Evolutionary conservation across 1,140 invertebrate genomes (phyloP).

Genomic region (Caerostris extrusa): DNA sequence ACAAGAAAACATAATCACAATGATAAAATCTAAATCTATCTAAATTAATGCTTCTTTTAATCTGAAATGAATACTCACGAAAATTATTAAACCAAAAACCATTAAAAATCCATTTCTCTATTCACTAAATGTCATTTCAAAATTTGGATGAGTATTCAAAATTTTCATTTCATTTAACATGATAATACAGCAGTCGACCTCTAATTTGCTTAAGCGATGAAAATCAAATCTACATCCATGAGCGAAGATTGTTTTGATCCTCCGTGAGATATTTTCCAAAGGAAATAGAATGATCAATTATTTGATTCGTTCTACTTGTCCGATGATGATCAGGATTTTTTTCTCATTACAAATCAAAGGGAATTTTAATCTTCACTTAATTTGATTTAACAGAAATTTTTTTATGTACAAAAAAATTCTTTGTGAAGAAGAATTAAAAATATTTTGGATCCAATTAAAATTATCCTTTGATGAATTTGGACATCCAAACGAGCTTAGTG

Average conservation of each 20-base stretch:
- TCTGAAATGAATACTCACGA: too few relatives aligned
- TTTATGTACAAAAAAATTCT: background rate
- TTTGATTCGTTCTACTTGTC: background rate
- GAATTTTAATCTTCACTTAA: slow-evolving; percentile 5
- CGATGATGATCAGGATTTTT: background rate
- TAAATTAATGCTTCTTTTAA: too few relatives aligned
- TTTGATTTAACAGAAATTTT: background rate
- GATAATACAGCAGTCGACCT: too few relatives aligned
- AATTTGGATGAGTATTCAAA: too few relatives aligned
- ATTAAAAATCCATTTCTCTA: too few relatives aligned
- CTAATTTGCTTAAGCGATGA: background rate
- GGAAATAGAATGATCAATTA: slow-evolving; percentile 1
- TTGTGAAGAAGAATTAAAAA: background rate
- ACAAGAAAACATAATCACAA: too few relatives aligned
- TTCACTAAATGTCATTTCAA: too few relatives aligned
- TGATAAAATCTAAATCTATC: too few relatives aligned
- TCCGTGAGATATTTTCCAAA: background rate
- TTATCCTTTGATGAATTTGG: background rate
- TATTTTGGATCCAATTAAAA: background rate
- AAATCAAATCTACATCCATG: background rate
- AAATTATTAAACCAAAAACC: too few relatives aligned
- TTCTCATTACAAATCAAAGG: background rate
- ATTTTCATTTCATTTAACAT: too few relatives aligned
- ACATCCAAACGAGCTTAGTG: background rate
- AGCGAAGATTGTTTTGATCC: background rate